These are phyloP conservation scores for Latrodectus hesperus DNA, from an alignment of 2,888 invertebrate genomes.

Conservation along the genomic window DNA sequence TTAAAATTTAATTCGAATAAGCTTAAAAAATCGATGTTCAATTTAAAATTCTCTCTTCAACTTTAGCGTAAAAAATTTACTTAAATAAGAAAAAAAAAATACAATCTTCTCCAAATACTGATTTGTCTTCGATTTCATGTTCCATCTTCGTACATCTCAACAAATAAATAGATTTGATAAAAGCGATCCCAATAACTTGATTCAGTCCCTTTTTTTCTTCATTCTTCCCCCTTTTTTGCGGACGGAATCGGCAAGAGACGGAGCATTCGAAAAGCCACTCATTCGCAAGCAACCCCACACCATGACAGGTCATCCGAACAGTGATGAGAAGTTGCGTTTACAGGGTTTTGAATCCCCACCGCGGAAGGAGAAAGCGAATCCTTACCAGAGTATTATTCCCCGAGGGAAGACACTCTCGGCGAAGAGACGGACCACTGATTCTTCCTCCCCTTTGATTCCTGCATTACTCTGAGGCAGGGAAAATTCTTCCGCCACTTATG, in stretches of 20 bases:
- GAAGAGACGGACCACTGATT: slow-evolving; percentile 10
- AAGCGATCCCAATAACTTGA: no score
- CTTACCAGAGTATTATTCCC: slow-evolving; percentile 17
- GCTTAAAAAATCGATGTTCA: no score
- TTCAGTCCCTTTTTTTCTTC: background rate
- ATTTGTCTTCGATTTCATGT: no score
- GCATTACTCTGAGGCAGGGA: slow-evolving; percentile 3
- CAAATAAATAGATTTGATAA: no score
- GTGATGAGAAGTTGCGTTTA: slow-evolving; percentile 17
- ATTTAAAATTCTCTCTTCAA: no score
- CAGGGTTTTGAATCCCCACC: background rate
- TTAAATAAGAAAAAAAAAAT: no score
- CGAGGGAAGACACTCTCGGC: background rate
- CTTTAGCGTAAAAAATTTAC: no score
- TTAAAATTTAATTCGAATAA: no score
- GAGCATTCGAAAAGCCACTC: no score
- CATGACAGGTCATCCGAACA: slow-evolving; percentile 3
- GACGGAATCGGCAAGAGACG: no score
- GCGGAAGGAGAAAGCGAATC: slow-evolving; percentile 10
- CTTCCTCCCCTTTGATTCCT: background rate
- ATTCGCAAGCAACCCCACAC: background rate
- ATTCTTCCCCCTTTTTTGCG: background rate
- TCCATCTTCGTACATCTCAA: no score
- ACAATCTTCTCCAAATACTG: no score
- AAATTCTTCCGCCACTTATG: slow-evolving; percentile 16